Base-by-base conservation (phyloP, 2,113 vertebrate species). In the Xiphophorus hellerii region DNA sequence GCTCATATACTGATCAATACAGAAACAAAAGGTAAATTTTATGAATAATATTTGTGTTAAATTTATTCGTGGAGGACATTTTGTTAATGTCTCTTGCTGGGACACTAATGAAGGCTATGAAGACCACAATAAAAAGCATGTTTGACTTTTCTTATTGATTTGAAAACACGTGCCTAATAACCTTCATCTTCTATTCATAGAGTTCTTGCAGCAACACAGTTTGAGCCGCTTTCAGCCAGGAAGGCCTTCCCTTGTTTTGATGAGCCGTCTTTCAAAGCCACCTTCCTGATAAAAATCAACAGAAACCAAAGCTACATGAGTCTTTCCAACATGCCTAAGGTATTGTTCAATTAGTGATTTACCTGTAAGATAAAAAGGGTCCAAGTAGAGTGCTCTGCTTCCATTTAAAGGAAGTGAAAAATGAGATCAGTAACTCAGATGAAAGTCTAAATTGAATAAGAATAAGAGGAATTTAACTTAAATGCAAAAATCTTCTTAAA, bases 181-280 rank as follows among this genome's bases (percentile, higher is more conserved):
- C 28, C 5, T 14, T 70, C 51, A 22, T 71, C 51, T 39, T 70
- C 85, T 84, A 74, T 68, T 73, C 31, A 54, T 88, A 98, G 97
- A 84, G 95, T 96, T 86, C 94, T 99, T 79, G 97, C 96, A 87
- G 97, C 97, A 69, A 99, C 98, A 74, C 97, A 99, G 58, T 99
- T 99, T 94, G 97, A 99, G 88, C 97, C 98, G 1, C 83, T 97
- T 58, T 95, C 94, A 76, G 97, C 97, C 64, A 94, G 98, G 79
- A 96, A 95, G 88, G 96, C 96, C 87, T 99, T 99, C 93, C 98
- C 98, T 1, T 99, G 98, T 92, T 99, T 99, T 91, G 98, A 99
- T 92, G 98, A 99, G 81, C 98, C 98, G 74, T 90, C 93, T 39
- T 96, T 98, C 91, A 99, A 99, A 95, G 96, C 97, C 81, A 96